A percentile compares a stretch with the other conserved stretches of the same genome.
Conservation (phyloP, 2,888 invertebrate species). For the Tanytarsus gracilentus region DNA sequence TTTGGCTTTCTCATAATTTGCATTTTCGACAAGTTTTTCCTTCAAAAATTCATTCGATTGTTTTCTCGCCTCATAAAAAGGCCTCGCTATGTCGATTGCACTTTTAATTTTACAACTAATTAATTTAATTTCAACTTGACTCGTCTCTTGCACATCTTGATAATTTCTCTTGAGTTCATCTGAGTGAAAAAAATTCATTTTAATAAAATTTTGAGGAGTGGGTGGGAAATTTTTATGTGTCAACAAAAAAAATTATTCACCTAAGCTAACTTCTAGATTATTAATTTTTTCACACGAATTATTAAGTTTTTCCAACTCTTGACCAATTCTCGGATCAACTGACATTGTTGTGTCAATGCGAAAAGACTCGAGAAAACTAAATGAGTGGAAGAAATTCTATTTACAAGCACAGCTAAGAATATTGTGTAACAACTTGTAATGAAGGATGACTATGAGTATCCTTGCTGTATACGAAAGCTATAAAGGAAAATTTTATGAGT, state of each 20-base stretch:
- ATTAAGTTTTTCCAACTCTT: slow-evolving; percentile 10
- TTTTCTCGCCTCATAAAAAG: slow-evolving; percentile 9
- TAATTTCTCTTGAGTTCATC: slow-evolving; percentile 16
- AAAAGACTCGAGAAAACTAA: background rate
- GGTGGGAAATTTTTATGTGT: background rate
- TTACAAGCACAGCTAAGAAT: slow-evolving; percentile 10
- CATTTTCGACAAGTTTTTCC: slow-evolving; percentile 1
- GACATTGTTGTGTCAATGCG: background rate
- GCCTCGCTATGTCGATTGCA: slow-evolving; percentile 10
- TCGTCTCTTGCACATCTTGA: slow-evolving; percentile 14
- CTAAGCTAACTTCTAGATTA: slow-evolving; percentile 11
- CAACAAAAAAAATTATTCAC: background rate
- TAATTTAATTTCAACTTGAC: slow-evolving; percentile 1
- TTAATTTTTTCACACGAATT: slow-evolving; percentile 13
- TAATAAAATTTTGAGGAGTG: background rate
- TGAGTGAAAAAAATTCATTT: background rate
- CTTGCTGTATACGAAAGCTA: background rate
- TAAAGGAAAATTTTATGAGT: background rate
- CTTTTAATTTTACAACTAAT: slow-evolving; percentile 17
- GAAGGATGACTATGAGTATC: background rate
- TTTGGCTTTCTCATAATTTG: slow-evolving; percentile 71
- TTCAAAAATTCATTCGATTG: background rate
- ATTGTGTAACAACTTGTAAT: slow-evolving; percentile 15
- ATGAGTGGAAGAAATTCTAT: background rate
- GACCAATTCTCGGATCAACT: slow-evolving; percentile 2